Percentiles rank a stretch among this genome's conserved stretches.
Evolutionary conservation across 2,113 vertebrate species (phyloP).

Genomic region (Triplophysa rosa): DNA sequence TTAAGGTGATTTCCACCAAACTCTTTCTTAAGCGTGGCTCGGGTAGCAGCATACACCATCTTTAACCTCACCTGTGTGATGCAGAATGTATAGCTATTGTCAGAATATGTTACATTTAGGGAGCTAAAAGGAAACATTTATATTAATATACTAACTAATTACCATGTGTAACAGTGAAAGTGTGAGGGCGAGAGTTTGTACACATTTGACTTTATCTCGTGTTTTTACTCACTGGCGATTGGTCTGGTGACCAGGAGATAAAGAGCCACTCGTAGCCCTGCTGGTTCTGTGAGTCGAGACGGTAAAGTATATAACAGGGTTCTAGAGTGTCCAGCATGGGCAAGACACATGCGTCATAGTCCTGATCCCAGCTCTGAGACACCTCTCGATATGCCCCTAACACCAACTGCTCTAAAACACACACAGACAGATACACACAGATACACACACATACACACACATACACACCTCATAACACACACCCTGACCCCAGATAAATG

Average conservation of each 20-base stretch:
- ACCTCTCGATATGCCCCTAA: slow-evolving; percentile 86
- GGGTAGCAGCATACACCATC: slow-evolving; percentile 97
- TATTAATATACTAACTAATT: no score
- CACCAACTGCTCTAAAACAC: slow-evolving; percentile 89
- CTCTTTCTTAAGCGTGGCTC: slow-evolving; percentile 97
- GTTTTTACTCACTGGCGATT: slow-evolving; percentile 84
- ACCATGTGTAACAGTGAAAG: background rate
- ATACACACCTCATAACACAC: slow-evolving; percentile 38
- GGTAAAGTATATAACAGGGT: slow-evolving; percentile 94
- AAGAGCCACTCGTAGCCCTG: slow-evolving; percentile 97
- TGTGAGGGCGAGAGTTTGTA: slow-evolving; percentile 2
- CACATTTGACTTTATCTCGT: background rate
- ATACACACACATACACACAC: slow-evolving; percentile 25
- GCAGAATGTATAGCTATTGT: background rate
- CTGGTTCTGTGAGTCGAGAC: slow-evolving; percentile 92
- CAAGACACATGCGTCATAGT: slow-evolving; percentile 87
- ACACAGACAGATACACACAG: slow-evolving; percentile 9
- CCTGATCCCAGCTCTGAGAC: slow-evolving; percentile 86
- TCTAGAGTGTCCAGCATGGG: slow-evolving; percentile 85
- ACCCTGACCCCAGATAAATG: background rate
- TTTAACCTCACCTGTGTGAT: slow-evolving; percentile 88
- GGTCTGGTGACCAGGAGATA: slow-evolving; percentile 98
- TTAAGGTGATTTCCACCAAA: slow-evolving; percentile 96
- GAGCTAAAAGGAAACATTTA: background rate
- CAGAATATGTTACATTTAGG: background rate